Percentiles rank a stretch among this genome's conserved stretches.
These are phyloP conservation scores for Notocelia uddmanniana DNA, from an alignment of 2,888 invertebrate species.

Conservation along the genomic window DNA sequence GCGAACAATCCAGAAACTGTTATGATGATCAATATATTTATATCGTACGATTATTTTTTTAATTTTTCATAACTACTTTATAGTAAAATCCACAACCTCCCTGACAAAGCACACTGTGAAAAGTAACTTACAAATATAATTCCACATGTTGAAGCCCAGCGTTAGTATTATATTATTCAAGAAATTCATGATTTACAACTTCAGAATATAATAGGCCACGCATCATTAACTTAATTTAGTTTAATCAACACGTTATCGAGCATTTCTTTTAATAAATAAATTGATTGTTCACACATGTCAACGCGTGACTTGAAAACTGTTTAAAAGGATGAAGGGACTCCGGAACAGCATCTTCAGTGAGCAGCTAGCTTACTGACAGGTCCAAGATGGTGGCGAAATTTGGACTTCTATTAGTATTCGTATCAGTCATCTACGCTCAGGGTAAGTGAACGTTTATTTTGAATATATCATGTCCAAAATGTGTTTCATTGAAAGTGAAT, in stretches of 20 bases:
- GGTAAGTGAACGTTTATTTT: conserved; percentile 34
- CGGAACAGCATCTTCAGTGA: conserved; percentile 65
- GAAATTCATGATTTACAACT: neutral
- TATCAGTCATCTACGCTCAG: conserved; percentile 30
- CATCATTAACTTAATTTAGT: conserved; percentile 49
- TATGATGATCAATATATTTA: neutral
- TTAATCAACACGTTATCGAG: conserved; percentile 58
- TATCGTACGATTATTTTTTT: no score
- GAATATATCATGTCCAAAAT: neutral
- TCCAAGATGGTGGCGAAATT: conserved; percentile 51
- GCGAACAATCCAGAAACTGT: neutral
- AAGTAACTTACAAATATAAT: neutral
- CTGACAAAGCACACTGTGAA: neutral
- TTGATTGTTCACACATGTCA: conserved; percentile 69
- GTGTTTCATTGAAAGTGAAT: neutral
- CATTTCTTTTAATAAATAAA: conserved; percentile 68
- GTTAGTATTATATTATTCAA: conserved; percentile 10
- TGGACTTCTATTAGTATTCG: conserved; percentile 49
- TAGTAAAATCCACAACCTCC: neutral
- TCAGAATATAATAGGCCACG: conserved; percentile 25
- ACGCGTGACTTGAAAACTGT: conserved; percentile 60
- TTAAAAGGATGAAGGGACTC: conserved; percentile 63
- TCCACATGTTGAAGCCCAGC: neutral
- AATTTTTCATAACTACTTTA: no score
- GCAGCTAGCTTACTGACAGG: conserved; percentile 62